Evolutionary conservation across 2,113 vertebrate species (phyloP), one percentile per base, ranked within the genome.

Genomic region (Cottus gobio): DNA sequence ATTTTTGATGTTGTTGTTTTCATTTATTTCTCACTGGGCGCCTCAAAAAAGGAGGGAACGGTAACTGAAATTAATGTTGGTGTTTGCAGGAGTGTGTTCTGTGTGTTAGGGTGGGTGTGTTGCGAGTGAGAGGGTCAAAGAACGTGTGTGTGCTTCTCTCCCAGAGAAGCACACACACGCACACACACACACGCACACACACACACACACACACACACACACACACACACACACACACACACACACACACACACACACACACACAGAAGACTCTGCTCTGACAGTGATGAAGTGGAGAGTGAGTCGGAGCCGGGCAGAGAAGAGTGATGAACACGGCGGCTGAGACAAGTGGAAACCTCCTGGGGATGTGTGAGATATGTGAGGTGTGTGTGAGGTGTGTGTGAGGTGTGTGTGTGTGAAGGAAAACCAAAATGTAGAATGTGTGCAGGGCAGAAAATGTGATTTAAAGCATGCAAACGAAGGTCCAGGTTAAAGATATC

Each of bases 251-350:
- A 56, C 44, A 39, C 20, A 64, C 65, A 62, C 37, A 52, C 71
- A 44, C 37, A 52, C 50, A 66, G 6, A 64, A 6, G 30, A 15
- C 48, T 37, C 83, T 79, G 80, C 89, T 76, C 56, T 90, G 94
- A 93, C 91, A 83, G 61, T 92, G 94, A 95, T 91, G 80, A 87
- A 93, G 77, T 88, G 85, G 80, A 58, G 76, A 62, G 65, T 39
- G 73, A 79, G 82, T 68, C 52, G 26, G 18, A 85, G 78, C 58
- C 83, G 61, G 68, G 75, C 73, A 24, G 77, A 78, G 74, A 81
- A 63, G 60, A 77, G 77, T 79, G 85, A 90, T 84, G 84, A 84
- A 82, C 86, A 86, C n/a, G 62, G 75, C 76, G 30, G 15, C 79
- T 28, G 75, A 87, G 76, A 86, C 71, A 44, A 78, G 28, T 68